Conservation (phyloP, 2,797 vertebrate genomes). For the Sebastes vulpes region DNA sequence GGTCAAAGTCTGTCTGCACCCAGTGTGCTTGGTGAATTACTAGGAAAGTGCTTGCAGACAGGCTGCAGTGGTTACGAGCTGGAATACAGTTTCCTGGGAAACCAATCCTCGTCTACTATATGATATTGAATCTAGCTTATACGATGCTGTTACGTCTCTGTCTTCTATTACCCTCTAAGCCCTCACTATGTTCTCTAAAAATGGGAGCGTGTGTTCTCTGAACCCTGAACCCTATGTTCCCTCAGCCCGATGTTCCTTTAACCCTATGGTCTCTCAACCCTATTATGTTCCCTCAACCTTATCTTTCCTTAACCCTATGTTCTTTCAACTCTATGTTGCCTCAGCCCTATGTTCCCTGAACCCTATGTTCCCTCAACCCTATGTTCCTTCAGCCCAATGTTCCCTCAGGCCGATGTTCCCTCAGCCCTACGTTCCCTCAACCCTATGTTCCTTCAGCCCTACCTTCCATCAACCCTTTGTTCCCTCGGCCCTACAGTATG, state of each 20-base stretch:
- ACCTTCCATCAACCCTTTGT: accelerated
- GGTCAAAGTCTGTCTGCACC: slow-evolving; percentile 11
- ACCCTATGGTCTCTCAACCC: no score
- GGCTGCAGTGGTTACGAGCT: slow-evolving; percentile 1
- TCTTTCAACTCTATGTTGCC: no score
- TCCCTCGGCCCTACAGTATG: accelerated
- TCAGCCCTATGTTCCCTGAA: no score
- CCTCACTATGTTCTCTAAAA: background rate
- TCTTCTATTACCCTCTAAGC: background rate
- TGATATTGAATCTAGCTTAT: background rate
- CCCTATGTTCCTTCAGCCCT: accelerated
- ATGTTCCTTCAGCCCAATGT: no score
- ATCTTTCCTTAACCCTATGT: no score
- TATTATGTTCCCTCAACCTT: no score
- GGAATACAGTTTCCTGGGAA: slow-evolving; percentile 51
- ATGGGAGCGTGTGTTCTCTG: background rate
- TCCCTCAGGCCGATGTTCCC: no score
- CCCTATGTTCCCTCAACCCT: no score
- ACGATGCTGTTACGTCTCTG: background rate
- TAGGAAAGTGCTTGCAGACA: slow-evolving; percentile 24
- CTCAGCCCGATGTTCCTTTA: background rate
- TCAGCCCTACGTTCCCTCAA: no score
- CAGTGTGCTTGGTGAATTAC: slow-evolving; percentile 12
- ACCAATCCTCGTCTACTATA: slow-evolving; percentile 3
- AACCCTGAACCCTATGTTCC: background rate